Base-by-base conservation (phyloP, 2,113 vertebrate species). In the Suncus etruscus region DNA sequence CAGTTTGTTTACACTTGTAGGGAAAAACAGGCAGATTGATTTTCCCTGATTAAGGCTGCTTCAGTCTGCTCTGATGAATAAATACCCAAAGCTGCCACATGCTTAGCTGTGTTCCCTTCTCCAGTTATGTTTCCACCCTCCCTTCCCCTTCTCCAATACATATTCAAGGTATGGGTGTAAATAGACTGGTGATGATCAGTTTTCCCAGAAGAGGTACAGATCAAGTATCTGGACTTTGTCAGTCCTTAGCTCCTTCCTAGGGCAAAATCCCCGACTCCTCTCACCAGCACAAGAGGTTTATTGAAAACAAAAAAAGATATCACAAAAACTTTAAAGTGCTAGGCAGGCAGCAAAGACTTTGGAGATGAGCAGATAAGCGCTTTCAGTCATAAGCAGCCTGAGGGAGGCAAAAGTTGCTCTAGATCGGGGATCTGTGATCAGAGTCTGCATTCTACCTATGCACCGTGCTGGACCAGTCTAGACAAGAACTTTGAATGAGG, bases 31-130 rank as follows among this genome's bases (percentile, higher is more conserved):
- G 90, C 91, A 91, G 88, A 82, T 72, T 80, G 86, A 86, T 88
- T 74, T 92, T 88, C 76, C 54, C 68, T 90, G 76, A 88, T 94
- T 84, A 86, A 82, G 80, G 27, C 58, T 82, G 80, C 79, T 89
- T 78, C 76, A 51, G 68, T 91, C 91, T 92, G 72, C 79, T 88
- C 91, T 91, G 83, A 94, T 50, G 86, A 88, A 77, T 68, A 86
- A 91, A 75, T 54, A 83, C 65, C 39, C n/a, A 39, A 77, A 93
- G 88, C 73, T 84, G 31, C 73, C 80, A 84, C 61, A 81, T 58
- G 89, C 69, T 74, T 51, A 82, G 73, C 58, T 89, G 90, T 81
- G 72, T 81, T 77, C 69, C 65, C 93, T 29, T 47, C n/a, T 72
- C 69, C 18, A 2, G 7, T 8, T 39, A 91, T 39, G 39, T 65